phyloP scores from a whole-genome alignment of 1,140 invertebrate species.

The Bicyclus anynana region DNA sequence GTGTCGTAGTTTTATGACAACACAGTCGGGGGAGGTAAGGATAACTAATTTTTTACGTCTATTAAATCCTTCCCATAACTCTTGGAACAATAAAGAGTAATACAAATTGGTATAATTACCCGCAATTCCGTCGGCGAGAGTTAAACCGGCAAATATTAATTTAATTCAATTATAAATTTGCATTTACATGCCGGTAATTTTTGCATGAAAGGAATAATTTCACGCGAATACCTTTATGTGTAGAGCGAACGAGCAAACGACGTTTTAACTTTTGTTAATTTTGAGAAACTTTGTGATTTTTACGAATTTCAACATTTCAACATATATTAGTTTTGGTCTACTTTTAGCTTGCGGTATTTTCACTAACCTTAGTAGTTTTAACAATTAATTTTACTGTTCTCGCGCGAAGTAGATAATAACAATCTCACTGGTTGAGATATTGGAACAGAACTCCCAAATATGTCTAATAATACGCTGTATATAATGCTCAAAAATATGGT shows the following conservation, averaged over 20 bases:
- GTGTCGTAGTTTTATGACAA: constrained; percentile 56
- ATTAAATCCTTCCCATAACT: constrained; percentile 18
- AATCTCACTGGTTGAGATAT: too few relatives aligned
- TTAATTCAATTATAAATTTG: constrained; percentile 25
- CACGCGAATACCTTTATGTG: constrained; percentile 7
- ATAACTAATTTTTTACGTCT: constrained; percentile 35
- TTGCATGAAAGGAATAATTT: constrained; percentile 19
- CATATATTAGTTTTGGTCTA: background rate
- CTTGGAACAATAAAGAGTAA: constrained; percentile 16
- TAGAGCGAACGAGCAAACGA: constrained; percentile 7
- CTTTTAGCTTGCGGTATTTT: background rate
- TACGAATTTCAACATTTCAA: constrained; percentile 3
- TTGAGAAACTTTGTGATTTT: constrained; percentile 4
- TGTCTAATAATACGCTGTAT: too few relatives aligned
- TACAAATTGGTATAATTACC: constrained; percentile 17
- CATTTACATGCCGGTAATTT: constrained; percentile 17
- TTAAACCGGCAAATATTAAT: constrained; percentile 20
- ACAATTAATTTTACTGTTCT: background rate
- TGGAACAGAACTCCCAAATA: too few relatives aligned
- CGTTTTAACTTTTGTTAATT: constrained; percentile 10
- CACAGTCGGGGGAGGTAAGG: constrained; percentile 24
- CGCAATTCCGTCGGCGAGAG: constrained; percentile 11
- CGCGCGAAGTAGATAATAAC: too few relatives aligned
- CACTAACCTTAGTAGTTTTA: background rate
- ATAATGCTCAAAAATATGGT: too few relatives aligned